These are phyloP conservation scores for Nomada lathburiana DNA, from an alignment of 2,888 invertebrate genomes.

Conservation along the genomic window DNA sequence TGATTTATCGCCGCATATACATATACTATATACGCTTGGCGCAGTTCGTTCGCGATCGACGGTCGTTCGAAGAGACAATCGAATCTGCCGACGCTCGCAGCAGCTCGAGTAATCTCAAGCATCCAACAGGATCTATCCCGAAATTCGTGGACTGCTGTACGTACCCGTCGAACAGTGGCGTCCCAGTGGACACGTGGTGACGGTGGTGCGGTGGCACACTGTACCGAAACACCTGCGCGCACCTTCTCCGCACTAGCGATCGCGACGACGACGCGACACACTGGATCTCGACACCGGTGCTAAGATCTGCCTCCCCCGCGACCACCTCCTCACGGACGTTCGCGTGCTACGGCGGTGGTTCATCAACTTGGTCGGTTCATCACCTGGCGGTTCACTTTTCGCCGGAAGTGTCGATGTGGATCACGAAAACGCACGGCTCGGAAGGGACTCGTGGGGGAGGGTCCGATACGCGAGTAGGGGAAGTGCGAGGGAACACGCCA, in stretches of 20 bases:
- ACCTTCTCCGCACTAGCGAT: conserved; percentile 50
- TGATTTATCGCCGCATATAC: too few relatives aligned
- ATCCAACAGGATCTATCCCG: not conserved
- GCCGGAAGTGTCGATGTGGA: conserved; percentile 42
- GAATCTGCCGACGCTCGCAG: not conserved
- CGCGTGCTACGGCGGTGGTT: conserved; percentile 8
- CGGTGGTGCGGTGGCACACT: conserved; percentile 31
- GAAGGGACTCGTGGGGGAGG: conserved; percentile 36
- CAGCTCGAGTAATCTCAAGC: not conserved
- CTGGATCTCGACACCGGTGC: conserved; percentile 8
- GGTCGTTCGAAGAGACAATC: not conserved
- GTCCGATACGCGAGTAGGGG: conserved; percentile 23
- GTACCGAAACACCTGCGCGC: conserved; percentile 65
- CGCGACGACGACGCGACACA: conserved; percentile 47
- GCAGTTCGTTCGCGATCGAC: not conserved
- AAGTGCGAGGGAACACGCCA: not conserved
- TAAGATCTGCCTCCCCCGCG: conserved; percentile 28
- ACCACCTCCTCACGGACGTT: conserved; percentile 11
- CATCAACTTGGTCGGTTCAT: conserved; percentile 38
- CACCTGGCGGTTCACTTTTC: conserved; percentile 46
- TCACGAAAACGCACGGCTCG: conserved; percentile 45
- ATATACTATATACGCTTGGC: too few relatives aligned
- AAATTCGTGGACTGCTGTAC: not conserved
- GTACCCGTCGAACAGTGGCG: conserved; percentile 26
- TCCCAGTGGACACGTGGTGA: conserved; percentile 38